phyloP scores from a whole-genome alignment of 2,888 invertebrate genomes.

The Platycnemis pennipes region DNA sequence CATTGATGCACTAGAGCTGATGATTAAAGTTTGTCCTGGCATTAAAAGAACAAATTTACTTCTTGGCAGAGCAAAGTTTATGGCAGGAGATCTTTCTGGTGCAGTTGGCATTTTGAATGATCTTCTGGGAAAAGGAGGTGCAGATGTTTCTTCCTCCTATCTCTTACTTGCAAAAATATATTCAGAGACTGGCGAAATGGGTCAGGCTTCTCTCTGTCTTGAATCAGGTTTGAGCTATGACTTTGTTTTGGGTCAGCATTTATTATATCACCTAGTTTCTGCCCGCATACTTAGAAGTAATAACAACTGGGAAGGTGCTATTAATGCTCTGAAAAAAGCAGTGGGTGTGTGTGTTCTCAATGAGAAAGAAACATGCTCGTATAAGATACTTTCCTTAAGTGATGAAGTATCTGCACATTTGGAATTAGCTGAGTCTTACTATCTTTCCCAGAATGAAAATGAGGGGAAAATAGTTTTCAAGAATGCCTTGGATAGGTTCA shows the following conservation, averaged over 20 bases:
- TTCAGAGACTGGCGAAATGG: constrained; percentile 73
- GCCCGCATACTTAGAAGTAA: constrained; percentile 91
- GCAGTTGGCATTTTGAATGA: neutral
- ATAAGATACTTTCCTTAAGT: constrained; percentile 80
- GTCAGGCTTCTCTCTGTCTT: constrained; percentile 91
- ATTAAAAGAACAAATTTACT: constrained; percentile 56
- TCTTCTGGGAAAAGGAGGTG: neutral
- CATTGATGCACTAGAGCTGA: constrained; percentile 75
- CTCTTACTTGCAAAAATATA: constrained; percentile 40
- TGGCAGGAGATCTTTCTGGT: constrained; percentile 13
- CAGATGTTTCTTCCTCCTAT: constrained; percentile 8
- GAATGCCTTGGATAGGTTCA: constrained; percentile 84
- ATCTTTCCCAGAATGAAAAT: constrained; percentile 85
- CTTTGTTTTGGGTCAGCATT: constrained; percentile 94
- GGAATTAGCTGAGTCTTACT: constrained; percentile 90
- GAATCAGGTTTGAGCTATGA: constrained; percentile 95
- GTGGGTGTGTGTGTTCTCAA: constrained; percentile 84
- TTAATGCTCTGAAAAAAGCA: constrained; percentile 88
- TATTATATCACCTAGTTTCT: constrained; percentile 92
- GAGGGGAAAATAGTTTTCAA: constrained; percentile 92
- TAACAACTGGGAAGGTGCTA: constrained; percentile 86
- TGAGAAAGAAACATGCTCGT: constrained; percentile 71
- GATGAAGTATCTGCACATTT: constrained; percentile 94
- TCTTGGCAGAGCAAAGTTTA: constrained; percentile 81
- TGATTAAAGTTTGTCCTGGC: constrained; percentile 75